phyloP scores from a whole-genome alignment of 2,113 vertebrate genomes.

The Redunca redunca region DNA sequence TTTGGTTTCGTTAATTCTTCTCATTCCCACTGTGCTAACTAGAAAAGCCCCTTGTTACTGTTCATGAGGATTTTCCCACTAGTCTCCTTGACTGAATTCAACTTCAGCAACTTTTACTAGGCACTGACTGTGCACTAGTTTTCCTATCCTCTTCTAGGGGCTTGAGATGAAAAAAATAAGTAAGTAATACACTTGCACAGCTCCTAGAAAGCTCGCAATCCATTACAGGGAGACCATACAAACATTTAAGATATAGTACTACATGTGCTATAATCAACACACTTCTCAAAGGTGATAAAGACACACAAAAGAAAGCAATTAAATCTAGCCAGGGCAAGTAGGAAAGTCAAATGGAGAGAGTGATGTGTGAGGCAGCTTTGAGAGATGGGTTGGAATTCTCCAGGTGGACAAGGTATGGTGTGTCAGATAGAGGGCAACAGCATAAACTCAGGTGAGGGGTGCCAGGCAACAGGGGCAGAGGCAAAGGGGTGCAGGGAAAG shows the following conservation, averaged over 20 bases:
- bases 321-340: background rate
- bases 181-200: background rate
- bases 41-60: background rate
- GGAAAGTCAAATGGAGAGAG: background rate
- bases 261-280: background rate
- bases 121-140: background rate
- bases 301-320: background rate
- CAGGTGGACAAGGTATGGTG: background rate
- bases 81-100: background rate
- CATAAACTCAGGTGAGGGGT: too few species aligned
- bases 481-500: background rate
- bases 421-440: background rate
- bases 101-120: background rate
- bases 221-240: background rate
- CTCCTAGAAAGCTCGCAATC: background rate
- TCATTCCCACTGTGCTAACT: background rate
- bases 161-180: background rate
- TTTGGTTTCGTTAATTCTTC: background rate
- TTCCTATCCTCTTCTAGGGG: background rate
- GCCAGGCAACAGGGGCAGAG: background rate
- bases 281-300: background rate
- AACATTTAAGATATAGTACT: background rate
- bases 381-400: background rate
- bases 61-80: background rate
- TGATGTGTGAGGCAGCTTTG: background rate